Evolutionary conservation across 92 coral and sea anemone genomes (phyloP).

Genomic region (Epizoanthus fatuus): DNA sequence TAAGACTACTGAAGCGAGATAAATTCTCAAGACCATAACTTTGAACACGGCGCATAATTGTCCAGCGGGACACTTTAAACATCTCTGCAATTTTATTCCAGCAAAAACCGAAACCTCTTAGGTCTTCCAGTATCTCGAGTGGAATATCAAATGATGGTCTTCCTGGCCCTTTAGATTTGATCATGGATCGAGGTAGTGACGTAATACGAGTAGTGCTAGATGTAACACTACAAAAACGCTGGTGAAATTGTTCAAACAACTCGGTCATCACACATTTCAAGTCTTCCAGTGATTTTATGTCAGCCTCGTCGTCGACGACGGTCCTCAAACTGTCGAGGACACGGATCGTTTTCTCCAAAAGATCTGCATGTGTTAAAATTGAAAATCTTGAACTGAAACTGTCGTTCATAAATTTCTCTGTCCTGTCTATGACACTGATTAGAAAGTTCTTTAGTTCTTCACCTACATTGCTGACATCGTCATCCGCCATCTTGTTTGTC

Average conservation of each 20-base stretch:
- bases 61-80: constrained; percentile 69
- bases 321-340: constrained; percentile 45
- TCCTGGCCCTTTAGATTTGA: constrained; percentile 47
- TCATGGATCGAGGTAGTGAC: not conserved
- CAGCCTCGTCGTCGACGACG: constrained; percentile 51
- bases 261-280: constrained; percentile 36
- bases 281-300: constrained; percentile 42
- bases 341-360: constrained; percentile 60
- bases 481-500: constrained; percentile 2
- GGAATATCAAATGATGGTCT: constrained; percentile 58
- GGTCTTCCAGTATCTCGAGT: constrained; percentile 51
- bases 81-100: constrained; percentile 63
- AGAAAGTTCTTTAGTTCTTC: constrained; percentile 26
- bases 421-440: constrained; percentile 6
- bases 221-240: no score
- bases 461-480: not conserved
- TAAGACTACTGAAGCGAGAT: constrained; percentile 46
- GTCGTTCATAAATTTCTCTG: not conserved
- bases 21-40: constrained; percentile 44
- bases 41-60: constrained; percentile 61
- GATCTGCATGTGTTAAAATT: constrained; percentile 58
- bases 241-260: constrained; percentile 30
- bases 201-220: not conserved
- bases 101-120: constrained; percentile 58
- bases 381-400: constrained; percentile 1